Base-by-base conservation (phyloP, 2,113 vertebrate species). In the Pterocles orientalis region DNA sequence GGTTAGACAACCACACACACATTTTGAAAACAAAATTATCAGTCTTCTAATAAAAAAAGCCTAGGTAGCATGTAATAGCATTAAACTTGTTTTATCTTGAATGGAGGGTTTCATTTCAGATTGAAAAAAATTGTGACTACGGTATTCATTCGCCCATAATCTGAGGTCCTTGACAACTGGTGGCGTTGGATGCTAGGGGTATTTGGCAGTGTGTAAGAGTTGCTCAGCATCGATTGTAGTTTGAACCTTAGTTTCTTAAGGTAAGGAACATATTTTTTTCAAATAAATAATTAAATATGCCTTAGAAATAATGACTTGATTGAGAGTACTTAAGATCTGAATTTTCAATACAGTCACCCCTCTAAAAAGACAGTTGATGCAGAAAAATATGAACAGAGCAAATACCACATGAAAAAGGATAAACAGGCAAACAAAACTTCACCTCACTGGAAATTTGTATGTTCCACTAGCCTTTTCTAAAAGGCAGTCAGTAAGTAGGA, bases 401-500 rank as follows among this genome's bases (percentile, higher is more conserved):
- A 94, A 53, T 64, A 47, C 18, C 18, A 26, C 33, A 17, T 82
- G 54, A 64, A 72, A 91, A 73, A 64, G 84, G 28, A 36, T 72
- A 50, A 82, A 41, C 25, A 61, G 34, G 51, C 76, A n/a, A 86
- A 65, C 23, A 96, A 88, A 97, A 95, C 95, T 95, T 92, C 25
- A 2, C 71, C 84, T 91, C 5, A 24, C 28, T 95, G 92, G 51
- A 93, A 96, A 83, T 96, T 82, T 95, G 43, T 85, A 7, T 65
- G 33, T 84, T 95, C 25, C 31, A 57, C 92, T 97, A 95, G 54
- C 61, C 19, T 90, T 71, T 92, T 92, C 43, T 85, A 94, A 96
- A 96, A 97, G 79, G 82, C 96, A 98, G 95, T 87, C 88, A 96
- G 95, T 95, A 97, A 97, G 95, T 62, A 95, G 62, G 68, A 97